phyloP scores from a whole-genome alignment of 2,797 vertebrate species.

The Podarcis lilfordi region DNA sequence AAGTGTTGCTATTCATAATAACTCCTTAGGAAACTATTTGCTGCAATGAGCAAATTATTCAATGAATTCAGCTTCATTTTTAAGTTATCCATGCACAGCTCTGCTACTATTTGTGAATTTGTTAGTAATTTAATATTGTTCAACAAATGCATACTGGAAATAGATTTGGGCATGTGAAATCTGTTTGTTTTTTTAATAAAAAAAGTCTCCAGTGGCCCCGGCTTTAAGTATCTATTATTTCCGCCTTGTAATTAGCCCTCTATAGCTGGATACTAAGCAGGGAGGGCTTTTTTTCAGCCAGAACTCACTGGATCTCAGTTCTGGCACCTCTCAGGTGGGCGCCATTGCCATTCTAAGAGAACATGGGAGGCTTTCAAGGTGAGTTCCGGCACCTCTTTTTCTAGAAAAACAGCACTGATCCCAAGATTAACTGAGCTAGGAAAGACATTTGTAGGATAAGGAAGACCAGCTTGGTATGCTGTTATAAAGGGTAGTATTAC shows the following conservation, averaged over 20 bases:
- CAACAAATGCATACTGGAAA: background rate
- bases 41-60: background rate
- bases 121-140: background rate
- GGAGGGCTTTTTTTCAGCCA: too few species aligned
- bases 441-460: background rate
- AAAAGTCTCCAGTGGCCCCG: background rate
- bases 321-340: too few species aligned
- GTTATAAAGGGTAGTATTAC: background rate
- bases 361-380: too few species aligned
- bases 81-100: background rate
- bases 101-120: conserved; percentile 6
- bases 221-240: background rate
- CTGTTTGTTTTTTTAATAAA: too few species aligned
- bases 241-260: background rate
- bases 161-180: background rate
- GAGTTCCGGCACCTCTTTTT: too few species aligned
- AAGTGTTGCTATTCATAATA: background rate
- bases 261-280: background rate
- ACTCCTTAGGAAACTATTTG: background rate
- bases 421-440: background rate
- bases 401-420: too few species aligned
- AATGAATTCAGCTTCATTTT: background rate
- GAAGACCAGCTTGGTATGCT: background rate
- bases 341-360: too few species aligned
- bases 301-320: too few species aligned